Percentiles rank a stretch among this genome's conserved stretches.
phyloP scores from a whole-genome alignment of 1,140 invertebrate genomes.

The Drosophila sturtevanti region DNA sequence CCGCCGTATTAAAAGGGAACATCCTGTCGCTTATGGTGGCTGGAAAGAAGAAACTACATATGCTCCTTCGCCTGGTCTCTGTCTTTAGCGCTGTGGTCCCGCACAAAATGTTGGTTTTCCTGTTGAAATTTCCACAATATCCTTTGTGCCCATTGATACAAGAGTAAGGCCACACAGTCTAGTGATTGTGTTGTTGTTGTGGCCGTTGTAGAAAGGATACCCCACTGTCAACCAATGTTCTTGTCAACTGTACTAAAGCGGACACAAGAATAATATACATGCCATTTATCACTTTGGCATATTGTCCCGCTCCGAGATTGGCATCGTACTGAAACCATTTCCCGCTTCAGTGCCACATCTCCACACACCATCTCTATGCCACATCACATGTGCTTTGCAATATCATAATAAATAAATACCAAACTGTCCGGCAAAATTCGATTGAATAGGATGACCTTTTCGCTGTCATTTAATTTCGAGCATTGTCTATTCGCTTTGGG shows the following conservation, averaged over 20 bases:
- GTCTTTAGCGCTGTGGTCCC: slow-evolving; percentile 59
- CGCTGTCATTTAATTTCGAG: slow-evolving; percentile 81
- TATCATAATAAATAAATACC: slow-evolving; percentile 81
- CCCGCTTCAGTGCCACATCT: slow-evolving; percentile 74
- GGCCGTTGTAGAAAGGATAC: slow-evolving; percentile 31
- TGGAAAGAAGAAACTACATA: slow-evolving; percentile 33
- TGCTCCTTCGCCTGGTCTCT: slow-evolving; percentile 29
- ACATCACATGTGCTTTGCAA: slow-evolving; percentile 57
- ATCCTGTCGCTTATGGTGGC: slow-evolving; percentile 64
- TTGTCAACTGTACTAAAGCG: slow-evolving; percentile 54
- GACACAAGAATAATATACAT: slow-evolving; percentile 66
- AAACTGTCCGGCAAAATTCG: slow-evolving; percentile 58
- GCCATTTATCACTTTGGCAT: slow-evolving; percentile 83
- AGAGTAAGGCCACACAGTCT: slow-evolving; percentile 14
- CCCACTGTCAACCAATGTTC: slow-evolving; percentile 39
- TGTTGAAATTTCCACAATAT: slow-evolving; percentile 79
- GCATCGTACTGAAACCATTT: slow-evolving; percentile 78
- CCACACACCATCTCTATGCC: slow-evolving; percentile 38
- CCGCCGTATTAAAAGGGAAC: slow-evolving; percentile 63
- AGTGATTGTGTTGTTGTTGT: slow-evolving; percentile 28
- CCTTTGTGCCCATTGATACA: slow-evolving; percentile 65
- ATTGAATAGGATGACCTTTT: slow-evolving; percentile 80
- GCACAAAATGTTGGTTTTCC: slow-evolving; percentile 73
- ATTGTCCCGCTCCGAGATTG: slow-evolving; percentile 81
- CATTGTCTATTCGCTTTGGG: slow-evolving; percentile 77